phyloP scores from a whole-genome alignment of 2,888 invertebrate genomes.

The Pecten maximus region DNA sequence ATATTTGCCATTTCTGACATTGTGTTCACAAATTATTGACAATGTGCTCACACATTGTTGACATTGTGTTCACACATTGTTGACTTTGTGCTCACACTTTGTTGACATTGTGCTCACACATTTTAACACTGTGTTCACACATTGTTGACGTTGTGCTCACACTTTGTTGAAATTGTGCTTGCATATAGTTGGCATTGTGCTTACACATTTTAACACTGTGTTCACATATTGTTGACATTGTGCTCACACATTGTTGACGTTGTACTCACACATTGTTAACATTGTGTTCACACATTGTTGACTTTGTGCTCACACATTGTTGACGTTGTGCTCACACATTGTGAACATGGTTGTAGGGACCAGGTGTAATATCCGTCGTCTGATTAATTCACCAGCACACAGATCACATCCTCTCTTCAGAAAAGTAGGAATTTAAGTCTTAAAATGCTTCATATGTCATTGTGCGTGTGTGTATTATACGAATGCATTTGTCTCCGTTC shows the following conservation, averaged over 20 bases:
- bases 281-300: neutral
- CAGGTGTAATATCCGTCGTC: slow-evolving; percentile 2
- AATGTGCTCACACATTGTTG: neutral
- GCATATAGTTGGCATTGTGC: neutral
- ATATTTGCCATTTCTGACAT: too few relatives aligned
- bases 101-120: neutral
- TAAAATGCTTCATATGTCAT: too few relatives aligned
- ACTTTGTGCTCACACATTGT: neutral
- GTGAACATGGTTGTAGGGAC: neutral
- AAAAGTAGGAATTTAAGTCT: too few relatives aligned
- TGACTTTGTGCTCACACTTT: neutral
- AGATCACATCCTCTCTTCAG: neutral
- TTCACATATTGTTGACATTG: neutral
- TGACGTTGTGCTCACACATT: too few relatives aligned
- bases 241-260: neutral
- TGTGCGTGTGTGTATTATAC: too few relatives aligned
- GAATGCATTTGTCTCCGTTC: too few relatives aligned
- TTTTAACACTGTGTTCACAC: neutral
- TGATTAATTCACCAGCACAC: neutral
- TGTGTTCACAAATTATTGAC: too few relatives aligned
- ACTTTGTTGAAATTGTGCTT: neutral
- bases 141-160: neutral
- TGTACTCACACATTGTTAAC: neutral
- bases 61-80: neutral
- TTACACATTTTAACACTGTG: neutral